Evolutionary conservation across 2,888 invertebrate species (phyloP).

Genomic region (Cyclophora albipunctata): DNA sequence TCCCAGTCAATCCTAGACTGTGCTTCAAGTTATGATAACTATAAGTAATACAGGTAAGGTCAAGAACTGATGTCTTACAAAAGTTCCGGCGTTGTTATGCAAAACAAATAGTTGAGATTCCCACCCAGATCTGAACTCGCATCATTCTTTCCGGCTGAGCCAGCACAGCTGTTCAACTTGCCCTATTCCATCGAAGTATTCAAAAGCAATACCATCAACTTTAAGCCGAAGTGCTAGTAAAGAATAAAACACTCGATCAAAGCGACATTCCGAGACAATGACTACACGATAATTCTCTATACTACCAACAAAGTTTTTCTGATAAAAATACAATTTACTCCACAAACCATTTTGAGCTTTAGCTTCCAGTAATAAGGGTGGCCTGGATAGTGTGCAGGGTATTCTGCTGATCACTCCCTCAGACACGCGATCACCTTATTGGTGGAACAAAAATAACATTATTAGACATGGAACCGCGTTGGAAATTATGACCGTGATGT

Average conservation of each 20-base stretch:
- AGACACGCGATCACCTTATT: constrained; percentile 48
- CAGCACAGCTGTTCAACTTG: constrained; percentile 19
- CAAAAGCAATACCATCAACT: constrained; percentile 26
- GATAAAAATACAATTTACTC: constrained; percentile 22
- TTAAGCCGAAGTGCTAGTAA: constrained; percentile 31
- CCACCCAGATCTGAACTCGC: constrained; percentile 5
- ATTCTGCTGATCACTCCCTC: constrained; percentile 22
- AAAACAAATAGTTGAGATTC: too few relatives aligned
- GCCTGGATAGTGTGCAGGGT: constrained; percentile 9
- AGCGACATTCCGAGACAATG: constrained; percentile 39
- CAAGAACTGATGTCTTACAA: too few relatives aligned
- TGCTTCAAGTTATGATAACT: too few relatives aligned
- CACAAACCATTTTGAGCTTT: constrained; percentile 20
- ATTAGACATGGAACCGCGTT: constrained; percentile 42
- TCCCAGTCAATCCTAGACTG: too few relatives aligned
- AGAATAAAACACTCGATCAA: constrained; percentile 42
- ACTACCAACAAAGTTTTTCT: constrained; percentile 29
- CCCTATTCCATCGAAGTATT: constrained; percentile 14
- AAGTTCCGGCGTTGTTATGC: too few relatives aligned
- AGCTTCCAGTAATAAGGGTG: constrained; percentile 18
- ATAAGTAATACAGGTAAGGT: too few relatives aligned
- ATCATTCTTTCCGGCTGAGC: constrained; percentile 9
- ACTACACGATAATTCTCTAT: constrained; percentile 38
- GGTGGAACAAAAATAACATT: constrained; percentile 50
- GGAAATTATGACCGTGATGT: constrained; percentile 41